Conservation (phyloP, 2,113 vertebrate species). For the Mola mola region DNA sequence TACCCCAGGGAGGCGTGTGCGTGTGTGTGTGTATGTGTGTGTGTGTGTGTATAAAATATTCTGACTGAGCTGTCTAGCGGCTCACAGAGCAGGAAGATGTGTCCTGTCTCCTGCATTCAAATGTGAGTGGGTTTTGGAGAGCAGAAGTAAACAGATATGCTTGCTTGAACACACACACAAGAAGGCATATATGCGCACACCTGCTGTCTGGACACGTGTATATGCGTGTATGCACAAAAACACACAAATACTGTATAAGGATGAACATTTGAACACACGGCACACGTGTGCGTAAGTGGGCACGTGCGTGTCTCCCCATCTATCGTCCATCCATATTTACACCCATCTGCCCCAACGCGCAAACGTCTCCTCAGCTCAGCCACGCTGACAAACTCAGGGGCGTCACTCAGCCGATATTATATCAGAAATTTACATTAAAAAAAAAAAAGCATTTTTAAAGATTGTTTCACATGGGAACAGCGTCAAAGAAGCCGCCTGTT, state of each 20-base stretch:
- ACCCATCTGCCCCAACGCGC: conserved; percentile 30
- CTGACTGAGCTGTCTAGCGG: conserved; percentile 79
- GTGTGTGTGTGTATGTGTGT: conserved; percentile 59
- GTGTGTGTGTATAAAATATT: conserved; percentile 76
- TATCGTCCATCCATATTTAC: conserved; percentile 47
- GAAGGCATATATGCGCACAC: conserved; percentile 50
- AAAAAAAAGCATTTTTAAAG: conserved; percentile 23
- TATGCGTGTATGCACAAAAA: conserved; percentile 45
- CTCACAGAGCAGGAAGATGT: conserved; percentile 76
- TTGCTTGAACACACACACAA: conserved; percentile 75
- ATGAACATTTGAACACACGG: conserved; percentile 15
- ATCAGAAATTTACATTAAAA: conserved; percentile 12
- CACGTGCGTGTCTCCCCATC: conserved; percentile 31
- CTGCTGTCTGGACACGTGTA: conserved; percentile 9
- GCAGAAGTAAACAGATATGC: conserved; percentile 80
- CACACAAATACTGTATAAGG: conserved; percentile 23
- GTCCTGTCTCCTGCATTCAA: conserved; percentile 80
- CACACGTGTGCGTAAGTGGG: not conserved
- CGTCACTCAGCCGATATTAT: conserved; percentile 15
- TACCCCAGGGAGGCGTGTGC: conserved; percentile 74
- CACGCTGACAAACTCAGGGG: conserved; percentile 25
- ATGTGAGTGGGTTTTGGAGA: conserved; percentile 74
- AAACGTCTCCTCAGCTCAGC: conserved; percentile 13
- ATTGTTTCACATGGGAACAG: conserved; percentile 16
- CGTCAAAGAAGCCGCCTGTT: conserved; percentile 13